Percentiles rank a stretch among this genome's conserved stretches.
These are phyloP conservation scores for Potorous gilbertii DNA, from an alignment of 2,797 vertebrate species.

Conservation along the genomic window DNA sequence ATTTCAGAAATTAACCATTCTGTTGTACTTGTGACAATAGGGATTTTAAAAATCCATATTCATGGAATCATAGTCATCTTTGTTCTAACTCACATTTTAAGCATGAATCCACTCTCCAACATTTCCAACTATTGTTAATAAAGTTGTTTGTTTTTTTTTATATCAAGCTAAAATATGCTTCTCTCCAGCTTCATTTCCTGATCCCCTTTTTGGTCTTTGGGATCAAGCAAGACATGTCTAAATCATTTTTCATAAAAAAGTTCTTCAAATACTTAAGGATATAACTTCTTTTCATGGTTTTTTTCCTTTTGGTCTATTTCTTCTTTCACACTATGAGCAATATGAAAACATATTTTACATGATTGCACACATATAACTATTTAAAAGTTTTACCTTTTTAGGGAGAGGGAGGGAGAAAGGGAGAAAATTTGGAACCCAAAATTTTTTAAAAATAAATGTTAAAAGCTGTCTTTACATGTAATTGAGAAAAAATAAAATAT, in stretches of 20 bases:
- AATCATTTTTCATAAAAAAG: neutral
- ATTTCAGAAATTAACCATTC: slow-evolving; percentile 7
- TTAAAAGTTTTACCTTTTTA: neutral
- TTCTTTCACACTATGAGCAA: neutral
- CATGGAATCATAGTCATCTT: neutral
- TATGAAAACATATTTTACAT: neutral
- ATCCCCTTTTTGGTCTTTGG: neutral
- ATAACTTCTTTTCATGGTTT: neutral
- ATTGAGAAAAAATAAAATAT: neutral
- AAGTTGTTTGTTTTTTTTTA: neutral
- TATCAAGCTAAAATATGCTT: neutral
- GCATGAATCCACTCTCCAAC: neutral
- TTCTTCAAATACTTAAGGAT: neutral
- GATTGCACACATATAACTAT: neutral
- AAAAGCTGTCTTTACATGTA: neutral
- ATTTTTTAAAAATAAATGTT: neutral
- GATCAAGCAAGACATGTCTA: neutral
- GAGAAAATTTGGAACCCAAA: neutral
- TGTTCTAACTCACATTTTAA: neutral
- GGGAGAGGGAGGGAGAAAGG: neutral
- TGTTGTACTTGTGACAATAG: neutral
- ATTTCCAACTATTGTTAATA: neutral
- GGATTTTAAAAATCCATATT: neutral
- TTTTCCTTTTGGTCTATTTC: neutral
- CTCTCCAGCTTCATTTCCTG: neutral